Conservation (phyloP, 2,113 vertebrate genomes). For the Hypomesus transpacificus region DNA sequence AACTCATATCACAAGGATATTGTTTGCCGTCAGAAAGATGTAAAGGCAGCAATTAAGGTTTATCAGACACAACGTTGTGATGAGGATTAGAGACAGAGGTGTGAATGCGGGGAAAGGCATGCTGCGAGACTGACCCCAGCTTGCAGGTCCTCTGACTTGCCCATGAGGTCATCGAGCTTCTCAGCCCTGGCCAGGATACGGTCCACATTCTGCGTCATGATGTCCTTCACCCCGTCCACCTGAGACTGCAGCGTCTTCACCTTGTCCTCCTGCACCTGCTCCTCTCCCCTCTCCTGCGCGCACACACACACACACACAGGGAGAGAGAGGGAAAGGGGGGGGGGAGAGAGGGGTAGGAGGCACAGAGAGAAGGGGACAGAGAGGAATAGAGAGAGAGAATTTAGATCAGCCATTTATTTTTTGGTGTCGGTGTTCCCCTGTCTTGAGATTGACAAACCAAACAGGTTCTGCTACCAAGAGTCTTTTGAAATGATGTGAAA, state of each 20-base stretch:
- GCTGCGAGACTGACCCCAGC: constrained; percentile 75
- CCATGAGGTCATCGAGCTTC: constrained; percentile 86
- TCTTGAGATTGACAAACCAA: no score
- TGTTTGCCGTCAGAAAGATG: no score
- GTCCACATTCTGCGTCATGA: constrained; percentile 92
- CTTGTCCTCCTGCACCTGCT: constrained; percentile 50
- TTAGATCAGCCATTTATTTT: no score
- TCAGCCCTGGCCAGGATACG: constrained; percentile 90
- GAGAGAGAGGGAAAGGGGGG: neutral
- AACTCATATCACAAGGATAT: no score
- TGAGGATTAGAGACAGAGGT: neutral
- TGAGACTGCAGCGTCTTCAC: constrained; percentile 76
- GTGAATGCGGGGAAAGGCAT: neutral
- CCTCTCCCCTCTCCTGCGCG: constrained; percentile 55
- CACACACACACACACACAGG: neutral
- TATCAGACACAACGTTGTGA: no score
- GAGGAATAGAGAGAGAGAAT: neutral
- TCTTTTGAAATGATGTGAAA: no score
- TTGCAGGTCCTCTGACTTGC: constrained; percentile 86
- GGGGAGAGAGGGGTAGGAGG: neutral
- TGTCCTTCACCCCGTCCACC: constrained; percentile 86
- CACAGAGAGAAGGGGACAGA: neutral
- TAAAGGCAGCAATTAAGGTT: no score
- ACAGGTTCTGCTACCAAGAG: no score
- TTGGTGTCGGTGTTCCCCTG: no score